Base-by-base conservation (phyloP, 37 sponge, comb jelly and placozoan species). In the Cladorhizidae sp. region DNA sequence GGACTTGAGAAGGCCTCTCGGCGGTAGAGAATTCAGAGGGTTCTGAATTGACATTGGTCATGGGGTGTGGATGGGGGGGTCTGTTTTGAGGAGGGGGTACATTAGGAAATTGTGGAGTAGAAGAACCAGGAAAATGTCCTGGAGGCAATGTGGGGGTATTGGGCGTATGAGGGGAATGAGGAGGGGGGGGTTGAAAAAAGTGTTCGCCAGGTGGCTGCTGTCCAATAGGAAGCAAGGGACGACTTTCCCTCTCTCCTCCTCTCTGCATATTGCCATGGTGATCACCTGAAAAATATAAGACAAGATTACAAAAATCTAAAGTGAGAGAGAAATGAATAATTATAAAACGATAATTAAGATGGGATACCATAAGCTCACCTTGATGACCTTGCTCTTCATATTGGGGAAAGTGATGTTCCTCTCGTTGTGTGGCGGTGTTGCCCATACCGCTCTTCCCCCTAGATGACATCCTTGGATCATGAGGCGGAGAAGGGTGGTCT, bases 191-290 rank as follows among this genome's bases (percentile, higher is more conserved):
- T 38, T 67, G 55, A n/a, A 50, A 64, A 32, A 73, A 58, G 2
- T 22, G 70, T 39, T 70, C 70, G 12, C 70, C 38, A 11, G 76
- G 59, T 18, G 58, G 57, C 38, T 57, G 76, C 57, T 75, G 76
- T 57, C 40, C 51, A 0, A 40, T 12, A 71, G 43, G 43, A 22
- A 22, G 43, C 39, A 67, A 37, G 31, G 38, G 38, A 37, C 36
- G 21, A 67, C 6, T 15, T 5, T 15, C 68, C 15, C 68, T 67
- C 31, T 26, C 28, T 59, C 12, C 28, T 59, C 28, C 28, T 28
- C 28, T 26, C 28, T 59, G 61, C 61, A 59, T 59, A 9, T 45
- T 45, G 9, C 49, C 49, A 45, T 9, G 49, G 49, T 45, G 9
- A 45, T 45, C 49, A 45, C 49, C 49, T 45, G 49, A 45, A 45